Percentiles rank a stretch among this genome's conserved stretches.
phyloP scores from a whole-genome alignment of 2,113 vertebrate genomes.

The Coturnix japonica region DNA sequence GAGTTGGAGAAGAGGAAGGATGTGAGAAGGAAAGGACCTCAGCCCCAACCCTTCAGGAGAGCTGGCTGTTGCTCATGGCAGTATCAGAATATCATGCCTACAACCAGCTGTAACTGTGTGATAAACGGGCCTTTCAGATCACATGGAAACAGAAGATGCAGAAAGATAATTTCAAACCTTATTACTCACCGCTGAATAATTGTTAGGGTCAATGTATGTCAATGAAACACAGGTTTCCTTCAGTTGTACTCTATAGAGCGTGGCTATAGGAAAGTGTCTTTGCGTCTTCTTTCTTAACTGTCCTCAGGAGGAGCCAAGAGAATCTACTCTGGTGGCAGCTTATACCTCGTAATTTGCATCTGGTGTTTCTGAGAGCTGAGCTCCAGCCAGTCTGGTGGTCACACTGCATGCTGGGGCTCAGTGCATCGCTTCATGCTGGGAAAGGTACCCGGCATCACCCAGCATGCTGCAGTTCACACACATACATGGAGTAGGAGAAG shows the following conservation, averaged over 20 bases:
- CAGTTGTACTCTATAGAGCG: background rate
- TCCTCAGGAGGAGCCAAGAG: background rate
- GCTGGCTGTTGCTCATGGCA: slow-evolving; percentile 57
- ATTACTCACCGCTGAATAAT: background rate
- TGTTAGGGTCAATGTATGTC: background rate
- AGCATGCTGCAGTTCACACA: background rate
- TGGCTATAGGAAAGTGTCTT: background rate
- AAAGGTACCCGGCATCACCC: accelerated
- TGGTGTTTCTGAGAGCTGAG: background rate
- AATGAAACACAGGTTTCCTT: background rate
- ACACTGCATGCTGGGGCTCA: accelerated
- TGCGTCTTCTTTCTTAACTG: background rate
- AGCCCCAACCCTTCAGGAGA: slow-evolving; percentile 60
- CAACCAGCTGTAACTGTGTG: slow-evolving; percentile 80
- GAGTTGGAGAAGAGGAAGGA: slow-evolving; percentile 30
- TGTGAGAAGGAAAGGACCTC: background rate
- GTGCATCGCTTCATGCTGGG: background rate
- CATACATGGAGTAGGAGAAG: background rate
- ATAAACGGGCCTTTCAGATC: slow-evolving; percentile 79
- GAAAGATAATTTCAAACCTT: background rate
- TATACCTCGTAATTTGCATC: accelerated
- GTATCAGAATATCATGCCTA: slow-evolving; percentile 79
- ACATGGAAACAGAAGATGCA: background rate
- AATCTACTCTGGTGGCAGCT: background rate
- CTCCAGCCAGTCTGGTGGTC: background rate